Evolutionary conservation across 2,888 invertebrate species (phyloP), one percentile per base, ranked within the genome.

Genomic region (Alviniconcha strummeri): DNA sequence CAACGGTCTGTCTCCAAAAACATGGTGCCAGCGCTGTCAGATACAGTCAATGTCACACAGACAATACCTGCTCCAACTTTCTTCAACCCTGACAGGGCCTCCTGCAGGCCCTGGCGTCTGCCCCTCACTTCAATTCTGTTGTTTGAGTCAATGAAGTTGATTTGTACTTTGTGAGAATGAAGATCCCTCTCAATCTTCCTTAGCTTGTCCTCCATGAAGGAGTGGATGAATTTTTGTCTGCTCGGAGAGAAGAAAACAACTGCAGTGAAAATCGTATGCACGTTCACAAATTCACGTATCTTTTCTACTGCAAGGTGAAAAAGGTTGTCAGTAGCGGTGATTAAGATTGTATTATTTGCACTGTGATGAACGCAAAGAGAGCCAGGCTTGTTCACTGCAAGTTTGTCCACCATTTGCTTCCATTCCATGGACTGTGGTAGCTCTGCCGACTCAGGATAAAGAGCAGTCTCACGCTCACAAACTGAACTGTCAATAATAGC

Each of bases 181-280:
- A 82, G 56, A 5, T 0, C 11, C 15, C 11, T 76, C 54, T 77
- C 71, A 54, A 90, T 84, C 5, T 67, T 11, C 0, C 83, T 80
- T 9, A 89, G 64, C 7, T 87, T 84, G 19, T 72, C 7, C 56
- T 84, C 78, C 57, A 80, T 78, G 19, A 87, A 81, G n/a, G 71
- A 84, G 5, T 82, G 76, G 4, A 90, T 64, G 60, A 89, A 86
- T 52, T 79, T 64, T 69, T 84, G 76, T 0, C 84, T 76, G 36
- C 81, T 80, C 15, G 81, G 84, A 13, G 81, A 19, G 57, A 86
- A 76, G 69, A 72, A 36, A 4, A 86, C 72, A 19, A 77, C 77
- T 17, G 84, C 64, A 54, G 71, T 74, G 75, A 83, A 77, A 54
- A 86, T 81, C 52, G 87, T 85, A 81, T 88, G 86, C 7, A 74